These are phyloP conservation scores for Pinctada fucata DNA, from an alignment of 2,888 invertebrate genomes.

Conservation along the genomic window DNA sequence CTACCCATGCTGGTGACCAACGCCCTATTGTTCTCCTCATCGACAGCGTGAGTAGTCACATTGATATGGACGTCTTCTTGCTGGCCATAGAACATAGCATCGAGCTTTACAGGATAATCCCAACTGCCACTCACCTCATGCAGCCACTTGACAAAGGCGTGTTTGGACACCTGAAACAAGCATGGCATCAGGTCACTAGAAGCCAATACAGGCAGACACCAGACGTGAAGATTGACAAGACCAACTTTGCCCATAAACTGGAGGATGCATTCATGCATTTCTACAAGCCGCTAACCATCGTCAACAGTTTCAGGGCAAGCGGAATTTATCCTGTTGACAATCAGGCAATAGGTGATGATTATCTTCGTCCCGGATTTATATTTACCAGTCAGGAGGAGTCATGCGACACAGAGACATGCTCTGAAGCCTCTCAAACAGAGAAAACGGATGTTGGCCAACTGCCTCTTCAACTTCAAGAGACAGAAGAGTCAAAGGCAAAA, in stretches of 20 bases:
- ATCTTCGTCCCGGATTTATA: background rate
- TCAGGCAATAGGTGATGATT: background rate
- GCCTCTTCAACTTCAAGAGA: background rate
- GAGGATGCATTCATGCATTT: slow-evolving; percentile 6
- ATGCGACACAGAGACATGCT: background rate
- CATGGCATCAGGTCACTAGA: background rate
- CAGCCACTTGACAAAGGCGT: background rate
- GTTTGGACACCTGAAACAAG: background rate
- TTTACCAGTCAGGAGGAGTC: background rate
- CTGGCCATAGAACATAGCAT: background rate
- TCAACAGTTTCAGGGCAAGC: slow-evolving; percentile 4
- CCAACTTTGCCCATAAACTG: slow-evolving; percentile 6
- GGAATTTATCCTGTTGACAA: slow-evolving; percentile 5
- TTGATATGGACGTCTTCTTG: background rate
- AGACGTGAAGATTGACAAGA: background rate
- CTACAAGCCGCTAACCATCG: slow-evolving; percentile 10
- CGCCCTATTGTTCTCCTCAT: background rate
- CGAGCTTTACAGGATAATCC: background rate
- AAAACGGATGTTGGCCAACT: background rate
- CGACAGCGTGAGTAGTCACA: background rate
- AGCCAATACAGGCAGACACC: background rate
- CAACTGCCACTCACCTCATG: background rate
- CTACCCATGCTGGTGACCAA: background rate
- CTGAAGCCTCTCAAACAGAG: background rate
- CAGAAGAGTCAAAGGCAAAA: background rate